These are phyloP conservation scores for human DNA, from an alignment of 2,113 vertebrate genomes.

Conservation along the genomic window GRCh38 chr16:7914001-7914500, in stretches of 20 bases:
- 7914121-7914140: not conserved
- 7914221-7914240: not conserved
- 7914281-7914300: not conserved
- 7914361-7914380: not conserved
- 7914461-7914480: not conserved
- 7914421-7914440: not conserved
- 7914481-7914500: not conserved
- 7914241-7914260: not conserved
- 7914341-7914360: not conserved
- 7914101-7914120: too few species aligned
- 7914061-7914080: not conserved
- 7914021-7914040: accelerated
- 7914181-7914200: not conserved
- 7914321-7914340: not conserved
- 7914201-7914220: not conserved
- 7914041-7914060: not conserved
- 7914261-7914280: not conserved
- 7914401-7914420: not conserved
- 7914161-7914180: not conserved
- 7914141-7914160: not conserved
- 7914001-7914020: accelerated
- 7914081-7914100: not conserved
- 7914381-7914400: not conserved
- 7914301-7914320: not conserved
- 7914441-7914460: not conserved